phyloP scores from a whole-genome alignment of 2,888 invertebrate species.

The Cynaeus angustus region DNA sequence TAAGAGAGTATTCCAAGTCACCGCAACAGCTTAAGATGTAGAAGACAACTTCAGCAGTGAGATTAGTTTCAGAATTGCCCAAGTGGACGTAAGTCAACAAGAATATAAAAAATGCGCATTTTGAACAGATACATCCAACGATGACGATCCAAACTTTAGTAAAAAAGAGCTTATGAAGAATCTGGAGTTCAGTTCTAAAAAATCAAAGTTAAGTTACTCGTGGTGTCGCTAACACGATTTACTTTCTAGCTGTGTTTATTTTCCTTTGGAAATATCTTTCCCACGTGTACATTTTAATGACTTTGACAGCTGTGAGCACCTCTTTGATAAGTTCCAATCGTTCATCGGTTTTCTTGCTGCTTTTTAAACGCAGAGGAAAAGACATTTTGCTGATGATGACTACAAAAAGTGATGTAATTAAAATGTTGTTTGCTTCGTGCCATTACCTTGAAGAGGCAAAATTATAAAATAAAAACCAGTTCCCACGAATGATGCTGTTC shows the following conservation, averaged over 20 bases:
- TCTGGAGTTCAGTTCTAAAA: conserved; percentile 79
- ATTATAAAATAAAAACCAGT: neutral
- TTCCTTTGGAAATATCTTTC: conserved; percentile 55
- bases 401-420: conserved; percentile 57
- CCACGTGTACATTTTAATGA: conserved; percentile 56
- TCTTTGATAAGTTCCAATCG: conserved; percentile 52
- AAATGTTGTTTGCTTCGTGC: neutral
- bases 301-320: conserved; percentile 49
- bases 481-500: conserved; percentile 70
- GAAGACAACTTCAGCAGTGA: conserved; percentile 89
- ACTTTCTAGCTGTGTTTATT: conserved; percentile 55
- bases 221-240: neutral
- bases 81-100: conserved; percentile 78
- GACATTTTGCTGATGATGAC: conserved; percentile 73
- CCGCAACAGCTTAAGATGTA: conserved; percentile 92
- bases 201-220: conserved; percentile 3
- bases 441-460: conserved; percentile 71
- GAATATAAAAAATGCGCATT: conserved; percentile 65
- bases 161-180: conserved; percentile 66
- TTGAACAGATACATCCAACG: conserved; percentile 62
- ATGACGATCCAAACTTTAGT: conserved; percentile 61
- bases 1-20: conserved; percentile 89
- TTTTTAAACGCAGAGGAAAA: conserved; percentile 45
- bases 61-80: conserved; percentile 73
- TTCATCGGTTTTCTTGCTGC: conserved; percentile 51